These are phyloP conservation scores for Yponomeuta evonymella DNA, from an alignment of 2,888 invertebrate genomes.

Conservation along the genomic window DNA sequence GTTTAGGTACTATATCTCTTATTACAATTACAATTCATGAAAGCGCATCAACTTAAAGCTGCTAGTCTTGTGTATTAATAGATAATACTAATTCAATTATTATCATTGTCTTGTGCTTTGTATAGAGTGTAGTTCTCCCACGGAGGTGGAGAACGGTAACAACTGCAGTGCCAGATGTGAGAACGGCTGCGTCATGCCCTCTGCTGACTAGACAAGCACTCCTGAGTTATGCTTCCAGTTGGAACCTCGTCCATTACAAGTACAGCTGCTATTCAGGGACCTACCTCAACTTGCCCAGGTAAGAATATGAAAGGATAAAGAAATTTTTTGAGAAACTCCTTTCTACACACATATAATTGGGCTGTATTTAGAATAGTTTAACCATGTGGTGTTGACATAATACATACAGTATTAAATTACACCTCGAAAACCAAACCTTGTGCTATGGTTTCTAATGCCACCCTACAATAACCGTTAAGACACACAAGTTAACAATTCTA, in stretches of 20 bases:
- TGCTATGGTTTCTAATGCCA: too few relatives aligned
- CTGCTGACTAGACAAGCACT: slow-evolving; percentile 78
- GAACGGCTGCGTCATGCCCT: slow-evolving; percentile 68
- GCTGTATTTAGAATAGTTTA: too few relatives aligned
- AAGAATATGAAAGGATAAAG: slow-evolving; percentile 30
- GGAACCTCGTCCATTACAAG: slow-evolving; percentile 94
- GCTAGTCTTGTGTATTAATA: background rate
- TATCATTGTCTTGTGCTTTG: background rate
- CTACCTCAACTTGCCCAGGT: slow-evolving; percentile 91
- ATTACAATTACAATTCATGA: too few relatives aligned
- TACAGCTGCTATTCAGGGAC: slow-evolving; percentile 92
- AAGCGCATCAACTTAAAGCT: background rate
- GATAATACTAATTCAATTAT: background rate
- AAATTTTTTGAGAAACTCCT: background rate
- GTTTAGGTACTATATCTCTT: too few relatives aligned
- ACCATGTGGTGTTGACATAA: too few relatives aligned
- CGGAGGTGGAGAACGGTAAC: slow-evolving; percentile 87
- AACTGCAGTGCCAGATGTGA: slow-evolving; percentile 75
- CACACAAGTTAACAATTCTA: too few relatives aligned
- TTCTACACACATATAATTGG: too few relatives aligned
- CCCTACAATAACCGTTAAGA: too few relatives aligned
- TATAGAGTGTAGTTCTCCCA: slow-evolving; percentile 86
- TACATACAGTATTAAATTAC: too few relatives aligned
- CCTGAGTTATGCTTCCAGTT: slow-evolving; percentile 88
- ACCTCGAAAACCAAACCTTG: too few relatives aligned